Evolutionary conservation across 1,140 invertebrate genomes (phyloP).

Genomic region (Drosophila trapezifrons): DNA sequence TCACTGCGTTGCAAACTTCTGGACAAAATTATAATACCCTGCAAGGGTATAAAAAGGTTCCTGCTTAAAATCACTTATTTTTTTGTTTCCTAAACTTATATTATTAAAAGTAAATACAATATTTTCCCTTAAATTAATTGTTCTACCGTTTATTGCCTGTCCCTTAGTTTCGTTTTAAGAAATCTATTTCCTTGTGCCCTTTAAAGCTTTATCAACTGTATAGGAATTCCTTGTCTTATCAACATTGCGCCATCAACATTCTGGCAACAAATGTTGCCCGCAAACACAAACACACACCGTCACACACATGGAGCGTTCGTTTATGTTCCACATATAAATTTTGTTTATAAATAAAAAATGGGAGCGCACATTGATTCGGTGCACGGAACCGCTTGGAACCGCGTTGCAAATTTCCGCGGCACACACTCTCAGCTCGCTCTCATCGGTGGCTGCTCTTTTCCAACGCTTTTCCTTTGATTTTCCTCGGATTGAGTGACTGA

Average conservation of each 20-base stretch:
- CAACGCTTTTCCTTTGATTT: constrained; percentile 68
- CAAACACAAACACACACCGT: constrained; percentile 27
- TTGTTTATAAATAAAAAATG: constrained; percentile 81
- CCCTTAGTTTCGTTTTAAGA: background rate
- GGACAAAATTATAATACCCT: too few relatives aligned
- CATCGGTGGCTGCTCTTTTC: constrained; percentile 41
- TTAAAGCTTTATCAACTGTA: constrained; percentile 17
- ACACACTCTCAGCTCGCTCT: constrained; percentile 22
- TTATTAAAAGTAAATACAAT: background rate
- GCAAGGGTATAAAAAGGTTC: too few relatives aligned
- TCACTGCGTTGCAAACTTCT: too few relatives aligned
- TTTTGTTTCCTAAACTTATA: background rate
- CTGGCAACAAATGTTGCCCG: constrained; percentile 48
- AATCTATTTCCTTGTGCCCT: background rate
- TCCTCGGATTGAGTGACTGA: constrained; percentile 65
- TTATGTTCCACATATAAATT: constrained; percentile 75
- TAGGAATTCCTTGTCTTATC: constrained; percentile 44
- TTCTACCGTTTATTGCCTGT: background rate
- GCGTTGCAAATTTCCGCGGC: constrained; percentile 68
- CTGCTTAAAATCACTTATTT: background rate
- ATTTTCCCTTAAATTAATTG: too few relatives aligned
- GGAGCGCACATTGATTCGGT: constrained; percentile 67
- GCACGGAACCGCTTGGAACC: constrained; percentile 83
- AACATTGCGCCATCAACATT: constrained; percentile 45
- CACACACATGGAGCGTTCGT: constrained; percentile 3